Conservation (phyloP, 2,888 invertebrate genomes). For the Sipunculus nudus region DNA sequence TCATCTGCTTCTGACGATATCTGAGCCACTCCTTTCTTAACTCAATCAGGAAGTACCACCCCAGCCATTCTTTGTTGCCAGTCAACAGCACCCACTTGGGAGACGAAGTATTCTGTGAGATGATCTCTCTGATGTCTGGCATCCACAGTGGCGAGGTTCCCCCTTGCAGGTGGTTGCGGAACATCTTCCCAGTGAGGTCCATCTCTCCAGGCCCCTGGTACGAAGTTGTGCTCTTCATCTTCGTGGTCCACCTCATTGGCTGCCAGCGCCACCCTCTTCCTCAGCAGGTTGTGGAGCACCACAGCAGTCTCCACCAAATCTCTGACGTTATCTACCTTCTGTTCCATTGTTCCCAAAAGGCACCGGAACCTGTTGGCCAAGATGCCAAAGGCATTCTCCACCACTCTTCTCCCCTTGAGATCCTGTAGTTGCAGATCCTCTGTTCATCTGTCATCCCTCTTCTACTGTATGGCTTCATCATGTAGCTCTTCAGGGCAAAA, state of each 20-base stretch:
- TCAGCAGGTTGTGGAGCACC: constrained; percentile 30
- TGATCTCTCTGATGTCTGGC: no score
- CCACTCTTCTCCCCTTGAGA: neutral
- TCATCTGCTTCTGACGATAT: no score
- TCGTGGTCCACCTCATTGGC: constrained; percentile 24
- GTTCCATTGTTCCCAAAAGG: constrained; percentile 2
- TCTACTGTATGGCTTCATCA: neutral
- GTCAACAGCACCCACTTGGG: no score
- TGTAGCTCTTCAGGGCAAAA: constrained; percentile 8
- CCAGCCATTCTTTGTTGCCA: no score
- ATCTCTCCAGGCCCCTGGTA: no score
- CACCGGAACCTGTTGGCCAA: constrained; percentile 1
- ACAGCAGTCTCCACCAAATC: constrained; percentile 21
- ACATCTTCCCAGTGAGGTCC: no score
- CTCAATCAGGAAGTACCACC: no score
- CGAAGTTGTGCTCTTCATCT: constrained; percentile 25
- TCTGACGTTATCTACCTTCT: constrained; percentile 16
- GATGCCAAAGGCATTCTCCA: no score
- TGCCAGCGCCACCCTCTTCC: constrained; percentile 13
- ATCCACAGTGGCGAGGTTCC: no score
- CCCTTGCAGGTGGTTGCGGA: no score
- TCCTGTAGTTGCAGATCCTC: neutral
- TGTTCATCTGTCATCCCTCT: neutral
- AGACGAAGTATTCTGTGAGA: no score
- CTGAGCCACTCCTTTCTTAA: no score